Conservation (phyloP, 2,113 vertebrate genomes). For the Rallus limicola region DNA sequence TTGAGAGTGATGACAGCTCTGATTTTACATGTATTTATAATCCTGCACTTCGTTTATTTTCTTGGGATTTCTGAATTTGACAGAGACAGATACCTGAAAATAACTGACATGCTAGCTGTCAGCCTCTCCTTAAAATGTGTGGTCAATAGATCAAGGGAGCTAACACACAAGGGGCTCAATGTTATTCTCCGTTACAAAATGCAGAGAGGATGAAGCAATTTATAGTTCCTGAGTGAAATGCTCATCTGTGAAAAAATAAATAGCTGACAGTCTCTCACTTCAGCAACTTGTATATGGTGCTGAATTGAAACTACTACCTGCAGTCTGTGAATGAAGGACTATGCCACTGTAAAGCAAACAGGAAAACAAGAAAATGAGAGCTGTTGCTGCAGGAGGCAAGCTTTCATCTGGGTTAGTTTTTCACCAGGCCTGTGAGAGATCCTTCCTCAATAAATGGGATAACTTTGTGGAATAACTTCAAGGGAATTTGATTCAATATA, state of each 20-base stretch:
- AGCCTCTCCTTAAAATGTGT: constrained; percentile 56
- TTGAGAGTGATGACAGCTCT: constrained; percentile 61
- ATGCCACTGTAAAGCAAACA: not conserved
- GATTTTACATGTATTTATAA: constrained; percentile 66
- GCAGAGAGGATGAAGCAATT: constrained; percentile 43
- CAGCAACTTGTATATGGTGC: not conserved
- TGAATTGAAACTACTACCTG: constrained; percentile 31
- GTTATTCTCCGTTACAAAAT: constrained; percentile 15
- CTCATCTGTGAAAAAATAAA: constrained; percentile 47
- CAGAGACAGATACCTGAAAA: constrained; percentile 63
- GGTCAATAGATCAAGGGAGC: constrained; percentile 45
- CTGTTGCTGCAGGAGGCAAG: not conserved
- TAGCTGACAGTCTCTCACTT: constrained; percentile 44
- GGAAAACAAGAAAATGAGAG: not conserved
- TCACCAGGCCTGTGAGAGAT: not conserved
- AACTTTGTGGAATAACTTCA: not conserved
- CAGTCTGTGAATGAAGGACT: not conserved
- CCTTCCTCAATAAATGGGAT: not conserved
- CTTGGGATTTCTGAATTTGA: constrained; percentile 61
- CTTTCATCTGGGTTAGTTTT: not conserved
- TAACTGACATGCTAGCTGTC: constrained; percentile 62
- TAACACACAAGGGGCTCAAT: constrained; percentile 32
- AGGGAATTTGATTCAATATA: not conserved
- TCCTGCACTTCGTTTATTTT: constrained; percentile 49
- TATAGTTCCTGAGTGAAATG: constrained; percentile 40